Evolutionary conservation across 2,888 invertebrate genomes (phyloP), one percentile per base, ranked within the genome.

Genomic region (Junonia oenone): DNA sequence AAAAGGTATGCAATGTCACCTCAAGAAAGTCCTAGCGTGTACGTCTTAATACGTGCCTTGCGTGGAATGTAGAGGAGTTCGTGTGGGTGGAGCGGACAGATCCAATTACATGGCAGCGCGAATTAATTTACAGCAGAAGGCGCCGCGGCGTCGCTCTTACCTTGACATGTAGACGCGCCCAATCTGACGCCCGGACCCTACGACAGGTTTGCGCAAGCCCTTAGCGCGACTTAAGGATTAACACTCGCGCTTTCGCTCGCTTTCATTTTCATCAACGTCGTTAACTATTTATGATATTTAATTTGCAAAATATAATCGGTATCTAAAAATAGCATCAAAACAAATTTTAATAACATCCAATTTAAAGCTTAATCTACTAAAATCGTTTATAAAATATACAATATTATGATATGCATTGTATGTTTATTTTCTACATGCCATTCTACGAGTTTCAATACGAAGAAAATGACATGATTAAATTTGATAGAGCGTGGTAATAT

Each of bases 31-130:
- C 46, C 31, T 45, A 33, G 33, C 33, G 43, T 48, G 22, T 45
- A 57, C 26, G 45, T 45, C 48, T 55, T 55, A 56, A 62, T 55
- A 56, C 56, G 58, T 55, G 60, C 54, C 56, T 47, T 61, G 62
- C 51, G 61, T 60, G 63, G 62, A 66, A 64, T 58, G 65, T 60
- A 64, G 63, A 65, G 66, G 62, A 63, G 64, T 51, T 57, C 51
- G 72, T 72, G 83, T 84, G 70, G 87, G 87, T 75, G 81, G 58
- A 53, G 50, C 26, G 47, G 68, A 72, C 74, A 75, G 76, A 75
- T 82, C 82, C 79, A 81, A 81, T 86, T 84, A 83, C 79, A 78
- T 77, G 77, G 75, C 72, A 71, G 71, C 69, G 72, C 75, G 75
- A 78, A 78, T 72, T 73, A 81, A 85, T 85, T 86, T 82, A 84